Evolutionary conservation across 2,113 vertebrate genomes (phyloP), one percentile per base, ranked within the genome.

Genomic region (Stegastes partitus): DNA sequence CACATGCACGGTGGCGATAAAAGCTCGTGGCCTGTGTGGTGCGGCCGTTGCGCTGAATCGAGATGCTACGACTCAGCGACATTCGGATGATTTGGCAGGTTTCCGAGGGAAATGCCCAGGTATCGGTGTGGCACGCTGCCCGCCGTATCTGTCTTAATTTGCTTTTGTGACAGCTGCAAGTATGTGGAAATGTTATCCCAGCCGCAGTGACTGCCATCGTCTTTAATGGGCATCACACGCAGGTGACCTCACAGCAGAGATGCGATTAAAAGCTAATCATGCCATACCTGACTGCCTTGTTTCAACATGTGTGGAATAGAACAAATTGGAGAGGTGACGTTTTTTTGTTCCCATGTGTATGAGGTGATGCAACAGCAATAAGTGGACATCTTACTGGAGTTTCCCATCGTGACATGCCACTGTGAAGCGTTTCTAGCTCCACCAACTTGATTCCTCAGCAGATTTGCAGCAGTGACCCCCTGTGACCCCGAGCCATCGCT

Each of bases 251-350:
- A 67, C 62, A 74, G 88, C 74, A 79, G 76, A 81, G 83, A 80
- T 56, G 66, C 81, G 82, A 91, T 90, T 87, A 89, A 93, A 91
- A 87, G 54, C 22, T 76, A 84, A 82, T 91, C 81, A 79, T 67
- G 37, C n/a, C 25, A 31, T 39, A 49, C 21, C 57, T 71, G 23
- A 67, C 56, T 50, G 77, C 31, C 58, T 71, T 31, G 42, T 22
- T 57, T 87, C 3, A 62, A 26, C 37, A 21, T 37, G 66, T 47
- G 25, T 37, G 56, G 67, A 26, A 22, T 16, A 50, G 28, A 4
- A 58, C 39, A 63, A 26, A 37, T 28, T n/a, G 49, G 21, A 6
- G 6, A 3, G 16, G 51, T 25, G 44, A 51, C 23, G n/a, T n/a
- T 76, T n/a, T 47, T 56, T 53, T 65, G 19, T 18, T 12, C 47